Percentiles rank a stretch among this genome's conserved stretches.
Conservation (phyloP, 2,888 invertebrate species). For the Parnassius mnemosyne region DNA sequence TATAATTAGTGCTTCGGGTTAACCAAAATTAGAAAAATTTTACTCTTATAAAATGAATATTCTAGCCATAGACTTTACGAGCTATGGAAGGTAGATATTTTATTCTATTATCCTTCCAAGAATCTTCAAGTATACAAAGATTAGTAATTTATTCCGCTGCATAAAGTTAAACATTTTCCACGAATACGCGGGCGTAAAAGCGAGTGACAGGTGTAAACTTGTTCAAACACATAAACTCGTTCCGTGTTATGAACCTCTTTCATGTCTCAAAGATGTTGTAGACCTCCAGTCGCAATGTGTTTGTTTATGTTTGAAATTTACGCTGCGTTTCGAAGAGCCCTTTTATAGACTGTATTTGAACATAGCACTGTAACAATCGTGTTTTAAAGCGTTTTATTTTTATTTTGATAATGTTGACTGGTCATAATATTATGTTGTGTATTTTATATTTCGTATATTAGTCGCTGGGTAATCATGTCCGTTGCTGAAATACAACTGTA, state of each 20-base stretch:
- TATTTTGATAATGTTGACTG: too few relatives aligned
- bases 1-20: too few relatives aligned
- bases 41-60: too few relatives aligned
- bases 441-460: too few relatives aligned
- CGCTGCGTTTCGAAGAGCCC: background rate
- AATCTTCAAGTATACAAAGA: constrained; percentile 5
- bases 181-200: constrained; percentile 8
- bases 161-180: constrained; percentile 16
- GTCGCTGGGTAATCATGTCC: too few relatives aligned
- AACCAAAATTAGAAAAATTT: too few relatives aligned
- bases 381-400: too few relatives aligned
- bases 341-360: constrained; percentile 8
- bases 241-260: constrained; percentile 28
- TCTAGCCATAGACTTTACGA: too few relatives aligned
- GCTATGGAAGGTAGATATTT: background rate
- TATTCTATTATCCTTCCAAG: background rate
- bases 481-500: too few relatives aligned
- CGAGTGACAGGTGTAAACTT: constrained; percentile 29
- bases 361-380: too few relatives aligned
- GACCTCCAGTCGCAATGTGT: constrained; percentile 10
- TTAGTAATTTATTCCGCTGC: constrained; percentile 14
- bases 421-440: too few relatives aligned
- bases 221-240: constrained; percentile 30
- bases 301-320: constrained; percentile 15
- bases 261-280: constrained; percentile 21